These are phyloP conservation scores for Pollenia griseotomentosa DNA, from an alignment of 2,888 invertebrate species.

Conservation along the genomic window DNA sequence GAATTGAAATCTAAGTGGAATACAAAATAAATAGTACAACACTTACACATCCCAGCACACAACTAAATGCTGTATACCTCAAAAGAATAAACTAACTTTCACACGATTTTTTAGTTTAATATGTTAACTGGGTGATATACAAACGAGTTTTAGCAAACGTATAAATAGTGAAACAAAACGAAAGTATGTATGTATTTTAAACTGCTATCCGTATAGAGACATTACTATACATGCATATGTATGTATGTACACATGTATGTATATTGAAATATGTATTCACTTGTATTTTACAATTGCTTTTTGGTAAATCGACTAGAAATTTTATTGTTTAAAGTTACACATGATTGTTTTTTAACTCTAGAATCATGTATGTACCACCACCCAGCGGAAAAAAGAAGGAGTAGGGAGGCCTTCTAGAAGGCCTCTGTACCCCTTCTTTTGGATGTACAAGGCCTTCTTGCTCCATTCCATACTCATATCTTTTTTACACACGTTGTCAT, in stretches of 20 bases:
- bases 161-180: conserved; percentile 36
- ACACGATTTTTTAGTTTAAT: background rate
- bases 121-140: conserved; percentile 18
- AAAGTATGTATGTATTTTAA: background rate
- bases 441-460: too few relatives aligned
- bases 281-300: conserved; percentile 70
- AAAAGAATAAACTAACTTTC: background rate
- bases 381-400: too few relatives aligned
- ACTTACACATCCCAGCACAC: conserved; percentile 30
- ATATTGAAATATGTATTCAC: conserved; percentile 20
- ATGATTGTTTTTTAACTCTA: conserved; percentile 64
- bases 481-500: too few relatives aligned
- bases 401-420: too few relatives aligned
- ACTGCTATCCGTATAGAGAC: too few relatives aligned
- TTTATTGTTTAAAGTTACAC: conserved; percentile 71
- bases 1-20: conserved; percentile 71
- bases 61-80: background rate
- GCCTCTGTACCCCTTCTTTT: too few relatives aligned
- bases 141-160: conserved; percentile 35
- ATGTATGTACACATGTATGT: conserved; percentile 4
- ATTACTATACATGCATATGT: background rate
- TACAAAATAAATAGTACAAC: conserved; percentile 44
- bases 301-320: conserved; percentile 74
- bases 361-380: background rate
- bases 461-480: too few relatives aligned